Conservation (phyloP, 2,797 vertebrate genomes). For the Pampus argenteus region DNA sequence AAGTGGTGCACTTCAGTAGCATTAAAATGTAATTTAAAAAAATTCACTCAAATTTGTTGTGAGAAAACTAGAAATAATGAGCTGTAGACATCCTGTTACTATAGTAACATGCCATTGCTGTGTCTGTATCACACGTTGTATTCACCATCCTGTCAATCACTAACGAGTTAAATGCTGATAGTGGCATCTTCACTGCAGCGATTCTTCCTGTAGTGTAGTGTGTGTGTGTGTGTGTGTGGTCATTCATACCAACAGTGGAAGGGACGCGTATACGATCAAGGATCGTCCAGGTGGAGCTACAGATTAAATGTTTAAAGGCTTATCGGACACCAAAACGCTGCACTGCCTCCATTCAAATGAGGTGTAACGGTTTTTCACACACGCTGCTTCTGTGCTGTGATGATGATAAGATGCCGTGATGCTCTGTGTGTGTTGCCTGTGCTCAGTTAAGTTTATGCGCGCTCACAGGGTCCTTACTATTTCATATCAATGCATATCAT, state of each 20-base stretch:
- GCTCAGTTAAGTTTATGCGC: conserved; percentile 3
- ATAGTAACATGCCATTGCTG: neutral
- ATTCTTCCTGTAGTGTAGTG: too few relatives aligned
- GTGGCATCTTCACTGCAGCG: conserved; percentile 1
- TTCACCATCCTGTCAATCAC: neutral
- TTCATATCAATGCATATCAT: conserved; percentile 13
- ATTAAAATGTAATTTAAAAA: neutral
- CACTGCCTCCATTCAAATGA: too few relatives aligned
- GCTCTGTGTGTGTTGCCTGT: conserved; percentile 30
- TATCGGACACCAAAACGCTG: too few relatives aligned
- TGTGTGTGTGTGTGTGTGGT: too few relatives aligned
- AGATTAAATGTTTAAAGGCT: too few relatives aligned
- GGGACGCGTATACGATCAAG: too few relatives aligned
- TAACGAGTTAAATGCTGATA: conserved; percentile 9
- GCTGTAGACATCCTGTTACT: conserved; percentile 3
- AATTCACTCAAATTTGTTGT: neutral
- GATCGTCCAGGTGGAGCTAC: too few relatives aligned
- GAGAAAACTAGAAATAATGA: conserved; percentile 2
- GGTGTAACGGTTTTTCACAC: too few relatives aligned
- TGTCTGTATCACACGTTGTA: neutral
- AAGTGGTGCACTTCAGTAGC: too few relatives aligned
- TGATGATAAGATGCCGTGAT: neutral
- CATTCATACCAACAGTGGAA: too few relatives aligned
- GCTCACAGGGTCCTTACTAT: conserved; percentile 4
- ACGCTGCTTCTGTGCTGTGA: neutral